Conservation (phyloP, 2,888 invertebrate genomes). For the Synanthedon myopaeformis region DNA sequence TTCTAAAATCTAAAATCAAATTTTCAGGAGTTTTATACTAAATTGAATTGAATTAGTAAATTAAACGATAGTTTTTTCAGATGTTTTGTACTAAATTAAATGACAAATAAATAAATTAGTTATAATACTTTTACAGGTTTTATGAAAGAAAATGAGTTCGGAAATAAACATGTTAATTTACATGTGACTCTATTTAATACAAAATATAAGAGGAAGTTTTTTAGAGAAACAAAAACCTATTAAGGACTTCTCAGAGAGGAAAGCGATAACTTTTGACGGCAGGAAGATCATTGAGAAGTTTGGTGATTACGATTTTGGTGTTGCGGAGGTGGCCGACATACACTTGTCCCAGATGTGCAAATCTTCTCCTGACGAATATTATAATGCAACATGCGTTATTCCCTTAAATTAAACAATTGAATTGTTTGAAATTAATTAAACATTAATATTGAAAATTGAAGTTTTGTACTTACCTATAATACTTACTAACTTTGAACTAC, state of each 20-base stretch:
- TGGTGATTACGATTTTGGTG: slow-evolving; percentile 79
- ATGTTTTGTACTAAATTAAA: too few species aligned
- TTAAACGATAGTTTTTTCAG: too few species aligned
- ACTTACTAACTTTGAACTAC: too few species aligned
- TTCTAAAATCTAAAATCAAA: too few species aligned
- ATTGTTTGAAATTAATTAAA: too few species aligned
- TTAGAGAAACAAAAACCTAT: background rate
- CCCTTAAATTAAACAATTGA: slow-evolving; percentile 5
- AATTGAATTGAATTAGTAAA: too few species aligned
- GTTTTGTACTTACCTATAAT: too few species aligned
- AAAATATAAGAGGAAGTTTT: slow-evolving; percentile 27
- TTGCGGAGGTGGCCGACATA: slow-evolving; percentile 70
- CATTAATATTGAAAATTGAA: too few species aligned
- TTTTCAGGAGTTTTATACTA: too few species aligned
- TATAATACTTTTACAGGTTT: slow-evolving; percentile 24
- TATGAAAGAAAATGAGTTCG: slow-evolving; percentile 30
- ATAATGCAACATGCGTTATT: slow-evolving; percentile 66
- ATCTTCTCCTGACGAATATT: slow-evolving; percentile 66
- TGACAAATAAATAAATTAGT: too few species aligned
- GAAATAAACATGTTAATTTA: slow-evolving; percentile 74
- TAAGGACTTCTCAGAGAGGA: slow-evolving; percentile 19
- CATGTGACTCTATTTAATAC: slow-evolving; percentile 92
- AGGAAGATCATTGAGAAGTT: slow-evolving; percentile 73
- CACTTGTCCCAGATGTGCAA: slow-evolving; percentile 77
- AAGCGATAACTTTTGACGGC: slow-evolving; percentile 43